Evolutionary conservation across 2,113 vertebrate genomes (phyloP), one percentile per base, ranked within the genome.

Genomic region (Urocolius indicus): DNA sequence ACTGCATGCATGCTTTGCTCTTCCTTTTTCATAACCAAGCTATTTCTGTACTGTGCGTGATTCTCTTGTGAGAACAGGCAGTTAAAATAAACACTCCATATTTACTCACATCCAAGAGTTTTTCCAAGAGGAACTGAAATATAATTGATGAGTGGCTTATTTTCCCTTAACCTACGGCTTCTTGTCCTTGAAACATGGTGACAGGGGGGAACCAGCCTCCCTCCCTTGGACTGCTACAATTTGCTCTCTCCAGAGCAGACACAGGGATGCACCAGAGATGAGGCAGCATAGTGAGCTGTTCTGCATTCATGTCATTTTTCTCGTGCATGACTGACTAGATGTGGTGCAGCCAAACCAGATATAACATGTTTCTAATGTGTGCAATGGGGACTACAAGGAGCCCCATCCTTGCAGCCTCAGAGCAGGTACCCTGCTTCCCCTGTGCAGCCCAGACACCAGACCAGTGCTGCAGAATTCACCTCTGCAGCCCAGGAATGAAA

Each of bases 231-330:
- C 29, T 2, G 3, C 57, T 4, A 32, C 0, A 0, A 11, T 49
- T 49, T 11, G 34, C 62, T 57, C 10, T 0, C 82, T 84, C 43
- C 0, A 0, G 4, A 63, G 88, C 86, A 66, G 97, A 69, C 86
- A 49, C 97, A 95, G 97, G 95, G 97, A 97, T 96, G 97, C 97
- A 80, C 95, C 93, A 72, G 86, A 95, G 83, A 96, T 88, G 96
- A 94, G 97, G 95, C 94, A 94, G 67, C 81, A 45, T 69, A 26
- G 21, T 0, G 23, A 90, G 41, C 57, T 63, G 11, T 80, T 59
- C 46, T 6, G 62, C 80, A 16, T 13, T 38, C 41, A 5, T 6
- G 45, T 27, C 1, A 4, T 43, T 68, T 46, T 46, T 15, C 58
- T 79, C 80, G 18, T 3, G 20, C 68, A 52, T 71, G 68, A 32